phyloP scores from a whole-genome alignment of 2,113 vertebrate species.

The Ancistrus triradiatus region DNA sequence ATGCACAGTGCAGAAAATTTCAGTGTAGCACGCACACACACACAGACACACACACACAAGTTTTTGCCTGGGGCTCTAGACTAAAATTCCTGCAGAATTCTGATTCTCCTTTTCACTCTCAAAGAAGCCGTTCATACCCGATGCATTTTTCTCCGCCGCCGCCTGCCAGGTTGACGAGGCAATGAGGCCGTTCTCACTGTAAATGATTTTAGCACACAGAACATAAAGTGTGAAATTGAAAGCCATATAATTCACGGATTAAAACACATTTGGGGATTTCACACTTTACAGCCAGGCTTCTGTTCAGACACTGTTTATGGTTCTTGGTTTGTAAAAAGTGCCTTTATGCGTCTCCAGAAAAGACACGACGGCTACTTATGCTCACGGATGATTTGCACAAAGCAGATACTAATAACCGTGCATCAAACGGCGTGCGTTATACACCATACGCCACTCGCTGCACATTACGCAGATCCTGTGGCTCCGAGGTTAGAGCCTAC shows the following conservation, averaged over 20 bases:
- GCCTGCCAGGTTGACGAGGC: background rate
- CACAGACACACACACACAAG: background rate
- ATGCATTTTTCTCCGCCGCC: background rate
- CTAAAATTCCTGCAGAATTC: conserved; percentile 2
- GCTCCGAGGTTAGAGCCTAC: too few relatives aligned
- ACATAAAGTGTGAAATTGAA: conserved; percentile 14
- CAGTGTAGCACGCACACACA: background rate
- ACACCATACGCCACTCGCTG: too few relatives aligned
- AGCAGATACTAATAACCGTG: too few relatives aligned
- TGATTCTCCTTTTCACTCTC: background rate
- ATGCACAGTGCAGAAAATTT: background rate
- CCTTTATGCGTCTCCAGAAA: conserved; percentile 4
- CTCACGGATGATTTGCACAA: background rate
- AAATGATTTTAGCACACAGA: conserved; percentile 15
- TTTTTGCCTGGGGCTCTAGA: background rate
- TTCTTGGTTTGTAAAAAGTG: background rate
- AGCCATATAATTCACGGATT: conserved; percentile 13
- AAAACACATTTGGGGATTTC: conserved; percentile 19
- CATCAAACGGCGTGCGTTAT: too few relatives aligned
- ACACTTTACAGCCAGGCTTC: conserved; percentile 1
- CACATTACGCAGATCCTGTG: too few relatives aligned
- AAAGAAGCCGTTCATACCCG: background rate
- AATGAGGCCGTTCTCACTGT: background rate
- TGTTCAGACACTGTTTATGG: conserved; percentile 16
- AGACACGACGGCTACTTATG: background rate